phyloP scores from a whole-genome alignment of 2,888 invertebrate genomes.

The Parnassius apollo region DNA sequence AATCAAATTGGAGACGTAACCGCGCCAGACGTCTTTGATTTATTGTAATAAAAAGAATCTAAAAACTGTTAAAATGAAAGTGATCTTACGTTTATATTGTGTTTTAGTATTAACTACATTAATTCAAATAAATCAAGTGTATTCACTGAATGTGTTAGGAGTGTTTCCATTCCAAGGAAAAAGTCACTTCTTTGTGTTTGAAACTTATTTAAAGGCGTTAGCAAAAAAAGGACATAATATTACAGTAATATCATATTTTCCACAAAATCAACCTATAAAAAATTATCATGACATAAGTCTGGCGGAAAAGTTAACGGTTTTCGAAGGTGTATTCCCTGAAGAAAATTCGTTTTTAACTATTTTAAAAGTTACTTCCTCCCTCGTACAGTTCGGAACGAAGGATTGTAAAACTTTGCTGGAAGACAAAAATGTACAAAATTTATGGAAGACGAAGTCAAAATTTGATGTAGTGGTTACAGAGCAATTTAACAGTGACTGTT shows the following conservation, averaged over 20 bases:
- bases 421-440: slow-evolving; percentile 55
- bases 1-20: not conserved
- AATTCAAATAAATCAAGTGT: slow-evolving; percentile 22
- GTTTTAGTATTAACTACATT: slow-evolving; percentile 4
- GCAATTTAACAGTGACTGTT: slow-evolving; percentile 87
- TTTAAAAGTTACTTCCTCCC: slow-evolving; percentile 31
- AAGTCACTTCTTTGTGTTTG: slow-evolving; percentile 85
- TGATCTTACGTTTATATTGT: slow-evolving; percentile 6
- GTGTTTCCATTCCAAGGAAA: slow-evolving; percentile 84
- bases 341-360: slow-evolving; percentile 41
- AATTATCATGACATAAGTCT: slow-evolving; percentile 83
- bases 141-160: slow-evolving; percentile 78
- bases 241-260: slow-evolving; percentile 84
- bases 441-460: slow-evolving; percentile 60
- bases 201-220: slow-evolving; percentile 80
- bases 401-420: slow-evolving; percentile 53
- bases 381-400: slow-evolving; percentile 36
- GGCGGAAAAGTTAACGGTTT: slow-evolving; percentile 40
- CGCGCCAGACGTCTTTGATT: slow-evolving; percentile 6
- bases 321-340: slow-evolving; percentile 43
- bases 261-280: slow-evolving; percentile 58
- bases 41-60: slow-evolving; percentile 11
- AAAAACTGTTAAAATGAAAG: slow-evolving; percentile 15
- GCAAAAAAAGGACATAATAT: slow-evolving; percentile 83
- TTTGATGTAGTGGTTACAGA: slow-evolving; percentile 87